Conservation (phyloP, 2,888 invertebrate genomes). For the Oeneis ivallda region DNA sequence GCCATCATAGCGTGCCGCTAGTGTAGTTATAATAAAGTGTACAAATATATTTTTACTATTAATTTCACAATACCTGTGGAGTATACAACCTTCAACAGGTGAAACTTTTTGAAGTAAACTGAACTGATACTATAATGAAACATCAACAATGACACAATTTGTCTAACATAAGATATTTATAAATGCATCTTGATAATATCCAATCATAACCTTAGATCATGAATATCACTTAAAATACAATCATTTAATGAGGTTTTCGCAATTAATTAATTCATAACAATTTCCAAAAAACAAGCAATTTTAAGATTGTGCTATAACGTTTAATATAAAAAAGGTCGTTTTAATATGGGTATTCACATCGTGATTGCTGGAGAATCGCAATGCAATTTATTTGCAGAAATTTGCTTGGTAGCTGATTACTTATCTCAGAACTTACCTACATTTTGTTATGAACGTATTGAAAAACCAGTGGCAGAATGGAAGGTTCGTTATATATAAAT, state of each 20-base stretch:
- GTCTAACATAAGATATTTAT: no score
- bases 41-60: neutral
- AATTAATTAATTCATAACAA: neutral
- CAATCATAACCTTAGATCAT: no score
- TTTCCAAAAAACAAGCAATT: neutral
- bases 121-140: no score
- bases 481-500: constrained; percentile 55
- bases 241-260: no score
- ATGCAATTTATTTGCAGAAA: constrained; percentile 77
- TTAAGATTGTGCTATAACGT: no score
- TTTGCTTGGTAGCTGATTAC: constrained; percentile 78
- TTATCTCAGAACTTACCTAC: constrained; percentile 77
- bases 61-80: no score
- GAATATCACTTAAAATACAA: no score
- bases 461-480: constrained; percentile 76
- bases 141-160: no score
- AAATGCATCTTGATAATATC: no score
- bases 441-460: constrained; percentile 76
- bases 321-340: neutral
- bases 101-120: no score
- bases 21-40: neutral
- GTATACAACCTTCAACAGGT: no score
- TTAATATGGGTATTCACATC: constrained; percentile 72
- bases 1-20: no score
- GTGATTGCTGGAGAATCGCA: constrained; percentile 80